Evolutionary conservation across 53 echinoderm and acorn worm genomes (phyloP).

Genomic region (Hippasteria phrygiana): DNA sequence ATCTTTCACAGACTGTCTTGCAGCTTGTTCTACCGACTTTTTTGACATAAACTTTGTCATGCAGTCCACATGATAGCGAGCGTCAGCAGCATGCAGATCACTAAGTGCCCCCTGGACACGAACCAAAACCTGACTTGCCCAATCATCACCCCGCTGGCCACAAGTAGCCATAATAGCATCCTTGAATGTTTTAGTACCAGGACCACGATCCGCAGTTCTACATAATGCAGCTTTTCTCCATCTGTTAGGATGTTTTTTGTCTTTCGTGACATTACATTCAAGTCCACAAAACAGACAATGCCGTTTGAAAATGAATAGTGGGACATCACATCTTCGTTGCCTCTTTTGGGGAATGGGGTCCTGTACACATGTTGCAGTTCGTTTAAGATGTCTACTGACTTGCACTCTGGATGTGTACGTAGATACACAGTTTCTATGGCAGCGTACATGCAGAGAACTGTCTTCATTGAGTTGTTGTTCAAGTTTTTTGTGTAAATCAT

Average conservation of each 20-base stretch:
- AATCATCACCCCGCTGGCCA: too few species aligned
- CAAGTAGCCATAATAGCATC: too few species aligned
- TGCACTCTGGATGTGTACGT: conserved; percentile 21
- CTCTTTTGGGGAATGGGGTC: neutral
- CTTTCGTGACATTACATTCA: neutral
- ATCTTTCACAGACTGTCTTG: too few species aligned
- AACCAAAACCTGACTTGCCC: too few species aligned
- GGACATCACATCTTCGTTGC: neutral
- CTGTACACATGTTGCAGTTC: conserved; percentile 19
- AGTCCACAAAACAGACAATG: neutral
- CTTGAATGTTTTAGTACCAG: neutral
- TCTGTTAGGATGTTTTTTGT: neutral
- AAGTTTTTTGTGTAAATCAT: neutral
- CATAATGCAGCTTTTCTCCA: neutral
- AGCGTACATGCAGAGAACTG: neutral
- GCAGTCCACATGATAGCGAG: too few species aligned
- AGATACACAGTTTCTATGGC: conserved; percentile 42
- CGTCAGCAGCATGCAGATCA: too few species aligned
- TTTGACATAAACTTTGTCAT: too few species aligned
- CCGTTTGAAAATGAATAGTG: neutral
- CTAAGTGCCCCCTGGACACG: too few species aligned
- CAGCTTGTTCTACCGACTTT: too few species aligned
- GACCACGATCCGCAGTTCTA: neutral
- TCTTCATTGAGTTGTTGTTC: neutral
- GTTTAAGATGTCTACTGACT: neutral